phyloP scores from a whole-genome alignment of 2,797 vertebrate genomes.

The Clamator glandarius region DNA sequence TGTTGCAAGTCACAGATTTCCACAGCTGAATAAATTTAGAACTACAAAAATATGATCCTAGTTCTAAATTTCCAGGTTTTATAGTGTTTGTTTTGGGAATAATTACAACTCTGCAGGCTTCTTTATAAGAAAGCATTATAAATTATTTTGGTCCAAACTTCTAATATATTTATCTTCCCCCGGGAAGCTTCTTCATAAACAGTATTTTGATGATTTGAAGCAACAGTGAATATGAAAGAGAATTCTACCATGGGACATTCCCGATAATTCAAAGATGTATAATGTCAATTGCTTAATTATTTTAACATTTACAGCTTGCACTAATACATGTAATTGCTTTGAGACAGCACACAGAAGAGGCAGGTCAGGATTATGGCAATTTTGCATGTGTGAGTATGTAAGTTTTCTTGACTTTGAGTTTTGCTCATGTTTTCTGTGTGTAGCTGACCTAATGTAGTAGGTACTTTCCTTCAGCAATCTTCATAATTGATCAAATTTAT shows the following conservation, averaged over 20 bases:
- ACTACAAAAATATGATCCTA: not conserved
- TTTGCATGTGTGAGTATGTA: not conserved
- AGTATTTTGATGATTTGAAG: not conserved
- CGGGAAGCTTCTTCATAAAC: not conserved
- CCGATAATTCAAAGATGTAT: not conserved
- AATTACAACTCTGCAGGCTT: conserved; percentile 24
- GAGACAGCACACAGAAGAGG: not conserved
- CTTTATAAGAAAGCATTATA: conserved; percentile 10
- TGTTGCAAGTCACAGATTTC: not conserved
- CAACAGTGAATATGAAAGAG: not conserved
- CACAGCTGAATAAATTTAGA: not conserved
- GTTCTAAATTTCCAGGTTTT: not conserved
- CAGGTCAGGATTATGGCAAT: not conserved
- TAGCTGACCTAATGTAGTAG: not conserved
- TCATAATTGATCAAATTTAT: not conserved
- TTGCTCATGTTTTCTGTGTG: not conserved
- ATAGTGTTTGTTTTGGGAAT: conserved; percentile 5
- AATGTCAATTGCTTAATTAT: not conserved
- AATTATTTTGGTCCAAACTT: conserved; percentile 18
- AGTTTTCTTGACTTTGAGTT: not conserved
- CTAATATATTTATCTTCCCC: conserved; percentile 30
- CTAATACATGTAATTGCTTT: not conserved
- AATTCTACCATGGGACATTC: not conserved
- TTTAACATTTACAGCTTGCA: not conserved
- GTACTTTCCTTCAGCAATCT: not conserved